These are phyloP conservation scores for Dynastes grantii DNA, from an alignment of 2,888 invertebrate species.

Conservation along the genomic window DNA sequence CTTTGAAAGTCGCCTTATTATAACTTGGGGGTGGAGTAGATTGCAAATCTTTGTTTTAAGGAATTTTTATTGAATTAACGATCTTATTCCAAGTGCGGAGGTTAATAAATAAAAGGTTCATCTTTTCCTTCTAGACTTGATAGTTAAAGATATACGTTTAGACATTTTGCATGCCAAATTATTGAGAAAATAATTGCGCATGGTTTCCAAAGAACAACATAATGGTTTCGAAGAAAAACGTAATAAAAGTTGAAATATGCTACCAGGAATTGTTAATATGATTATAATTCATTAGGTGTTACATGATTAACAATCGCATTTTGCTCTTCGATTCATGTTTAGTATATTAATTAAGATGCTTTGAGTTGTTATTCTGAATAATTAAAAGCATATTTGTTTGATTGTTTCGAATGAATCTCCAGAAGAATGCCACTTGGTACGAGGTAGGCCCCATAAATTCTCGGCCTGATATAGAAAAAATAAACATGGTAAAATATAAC, in stretches of 20 bases:
- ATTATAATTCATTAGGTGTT: conserved; percentile 12
- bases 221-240: background rate
- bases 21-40: background rate
- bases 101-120: background rate
- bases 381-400: too few species aligned
- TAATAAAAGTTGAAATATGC: background rate
- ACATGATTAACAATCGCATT: background rate
- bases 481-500: too few species aligned
- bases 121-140: too few species aligned
- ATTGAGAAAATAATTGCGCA: too few species aligned
- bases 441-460: too few species aligned
- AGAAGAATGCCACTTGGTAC: too few species aligned
- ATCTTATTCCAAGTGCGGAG: background rate
- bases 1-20: background rate
- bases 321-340: background rate
- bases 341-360: background rate
- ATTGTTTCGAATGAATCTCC: too few species aligned
- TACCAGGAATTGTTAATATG: conserved; percentile 2
- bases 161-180: too few species aligned
- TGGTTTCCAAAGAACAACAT: too few species aligned
- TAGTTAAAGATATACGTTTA: too few species aligned
- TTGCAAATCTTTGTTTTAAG: background rate
- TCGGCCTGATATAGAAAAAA: too few species aligned
- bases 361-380: too few species aligned
- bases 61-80: background rate